These are phyloP conservation scores for Drosophila ogumai DNA, from an alignment of 1,140 invertebrate genomes.

Conservation along the genomic window DNA sequence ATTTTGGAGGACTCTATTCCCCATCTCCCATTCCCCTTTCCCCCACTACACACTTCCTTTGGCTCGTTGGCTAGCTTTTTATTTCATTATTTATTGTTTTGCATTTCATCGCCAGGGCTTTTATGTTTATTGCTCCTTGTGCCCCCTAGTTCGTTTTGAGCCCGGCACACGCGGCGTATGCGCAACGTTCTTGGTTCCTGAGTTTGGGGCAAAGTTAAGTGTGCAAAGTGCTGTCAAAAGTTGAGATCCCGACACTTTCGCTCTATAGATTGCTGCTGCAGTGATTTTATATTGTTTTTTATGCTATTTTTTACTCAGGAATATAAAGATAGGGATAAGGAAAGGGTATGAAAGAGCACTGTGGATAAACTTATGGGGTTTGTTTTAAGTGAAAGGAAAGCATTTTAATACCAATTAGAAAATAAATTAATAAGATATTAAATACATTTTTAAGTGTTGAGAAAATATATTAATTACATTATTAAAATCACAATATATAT, in stretches of 20 bases:
- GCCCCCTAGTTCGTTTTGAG: constrained; percentile 7
- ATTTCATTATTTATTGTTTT: constrained; percentile 81
- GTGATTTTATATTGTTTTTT: constrained; percentile 7
- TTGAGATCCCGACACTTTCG: constrained; percentile 47
- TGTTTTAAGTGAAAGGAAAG: neutral
- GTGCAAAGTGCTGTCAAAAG: constrained; percentile 60
- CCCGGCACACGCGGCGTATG: constrained; percentile 38
- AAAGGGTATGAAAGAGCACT: neutral
- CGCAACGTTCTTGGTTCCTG: constrained; percentile 26
- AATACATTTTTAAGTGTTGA: neutral
- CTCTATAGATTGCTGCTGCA: constrained; percentile 12
- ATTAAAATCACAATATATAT: fast-evolving
- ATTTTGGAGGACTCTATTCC: constrained; percentile 48
- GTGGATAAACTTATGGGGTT: neutral
- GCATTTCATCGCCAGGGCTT: constrained; percentile 70
- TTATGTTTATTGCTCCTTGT: constrained; percentile 67
- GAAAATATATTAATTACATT: neutral
- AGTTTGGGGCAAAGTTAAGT: constrained; percentile 38
- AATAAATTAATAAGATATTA: neutral
- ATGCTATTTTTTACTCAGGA: neutral
- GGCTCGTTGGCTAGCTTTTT: constrained; percentile 50
- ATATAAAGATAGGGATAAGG: neutral
- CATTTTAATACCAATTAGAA: no score
- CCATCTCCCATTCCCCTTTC: neutral
- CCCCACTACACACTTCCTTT: neutral